phyloP scores from a whole-genome alignment of 2,113 vertebrate species.

The Mungos mungo region DNA sequence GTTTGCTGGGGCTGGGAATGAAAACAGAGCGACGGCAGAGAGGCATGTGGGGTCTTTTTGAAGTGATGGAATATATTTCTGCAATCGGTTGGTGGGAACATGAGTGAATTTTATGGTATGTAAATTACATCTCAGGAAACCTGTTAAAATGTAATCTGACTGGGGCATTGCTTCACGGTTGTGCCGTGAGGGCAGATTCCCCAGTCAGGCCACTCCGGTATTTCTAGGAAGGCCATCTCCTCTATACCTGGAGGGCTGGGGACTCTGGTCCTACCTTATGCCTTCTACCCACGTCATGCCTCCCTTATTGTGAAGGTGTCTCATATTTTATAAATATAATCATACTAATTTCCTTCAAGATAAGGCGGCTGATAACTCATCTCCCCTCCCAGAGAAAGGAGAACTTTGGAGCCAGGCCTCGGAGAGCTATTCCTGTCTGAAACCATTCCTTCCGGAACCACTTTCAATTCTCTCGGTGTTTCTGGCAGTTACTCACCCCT shows the following conservation, averaged over 20 bases:
- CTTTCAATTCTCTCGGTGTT: not conserved
- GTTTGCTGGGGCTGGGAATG: not conserved
- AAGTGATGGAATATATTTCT: not conserved
- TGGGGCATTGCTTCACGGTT: not conserved
- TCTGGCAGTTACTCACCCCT: not conserved
- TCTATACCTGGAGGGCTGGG: not conserved
- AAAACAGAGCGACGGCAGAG: not conserved
- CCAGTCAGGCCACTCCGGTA: not conserved
- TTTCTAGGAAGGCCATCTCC: not conserved
- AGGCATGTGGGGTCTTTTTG: not conserved
- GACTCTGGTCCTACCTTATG: not conserved
- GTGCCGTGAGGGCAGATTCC: not conserved
- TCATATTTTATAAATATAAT: not conserved
- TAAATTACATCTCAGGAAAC: not conserved
- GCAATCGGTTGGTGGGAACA: not conserved
- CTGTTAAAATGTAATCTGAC: not conserved
- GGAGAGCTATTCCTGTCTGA: not conserved
- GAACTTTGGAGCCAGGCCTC: not conserved
- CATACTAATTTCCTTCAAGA: not conserved
- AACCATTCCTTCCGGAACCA: not conserved
- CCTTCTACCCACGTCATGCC: not conserved
- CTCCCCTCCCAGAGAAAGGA: not conserved
- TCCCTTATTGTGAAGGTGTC: not conserved
- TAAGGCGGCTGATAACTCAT: not conserved
- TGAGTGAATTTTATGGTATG: constrained; percentile 1